Evolutionary conservation across 2,113 vertebrate species (phyloP), one percentile per base, ranked within the genome.

Genomic region (Macrotus californicus): DNA sequence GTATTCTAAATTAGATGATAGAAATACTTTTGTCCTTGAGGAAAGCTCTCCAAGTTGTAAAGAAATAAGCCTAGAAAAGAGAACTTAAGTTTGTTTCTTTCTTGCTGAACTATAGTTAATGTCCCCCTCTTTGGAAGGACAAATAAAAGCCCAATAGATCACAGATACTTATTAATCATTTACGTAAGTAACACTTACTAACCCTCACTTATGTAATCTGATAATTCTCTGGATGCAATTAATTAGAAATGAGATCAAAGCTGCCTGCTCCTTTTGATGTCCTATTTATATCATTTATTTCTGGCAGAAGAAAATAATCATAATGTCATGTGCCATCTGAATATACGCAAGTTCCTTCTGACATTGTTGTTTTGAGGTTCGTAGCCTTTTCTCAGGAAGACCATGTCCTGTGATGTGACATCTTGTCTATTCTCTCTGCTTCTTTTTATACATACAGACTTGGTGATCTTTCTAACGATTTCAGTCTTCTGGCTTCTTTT

Each of bases 221-320:
- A 98, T 94, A 97, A 96, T 96, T 97, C 85, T 83, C 94, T 92
- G 97, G 92, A 82, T 98, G 97, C 34, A 96, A 97, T 98, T 98
- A 98, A 98, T 98, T 97, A 98, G 81, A 98, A 93, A 94, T 76
- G 75, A 97, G 98, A 98, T 98, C 97, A 98, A 98, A 98, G 98
- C 52, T 87, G 19, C 59, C 94, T 66, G 46, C 34, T 93, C 66
- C 85, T 97, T 98, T 98, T 98, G 96, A 98, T 98, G 97, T 97
- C 94, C 97, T 98, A 89, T 98, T 98, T 98, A 98, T 97, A 88
- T 95, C 97, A 97, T 80, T 94, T 88, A 97, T 97, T 98, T 97
- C 87, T 94, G 96, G 95, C 97, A 97, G 93, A 95, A 95, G 91
- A 98, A 96, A 98, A 97, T 97, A 98, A 98, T 97, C 98, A 93